Evolutionary conservation across 2,113 vertebrate species (phyloP).

Genomic region (Channa argus): DNA sequence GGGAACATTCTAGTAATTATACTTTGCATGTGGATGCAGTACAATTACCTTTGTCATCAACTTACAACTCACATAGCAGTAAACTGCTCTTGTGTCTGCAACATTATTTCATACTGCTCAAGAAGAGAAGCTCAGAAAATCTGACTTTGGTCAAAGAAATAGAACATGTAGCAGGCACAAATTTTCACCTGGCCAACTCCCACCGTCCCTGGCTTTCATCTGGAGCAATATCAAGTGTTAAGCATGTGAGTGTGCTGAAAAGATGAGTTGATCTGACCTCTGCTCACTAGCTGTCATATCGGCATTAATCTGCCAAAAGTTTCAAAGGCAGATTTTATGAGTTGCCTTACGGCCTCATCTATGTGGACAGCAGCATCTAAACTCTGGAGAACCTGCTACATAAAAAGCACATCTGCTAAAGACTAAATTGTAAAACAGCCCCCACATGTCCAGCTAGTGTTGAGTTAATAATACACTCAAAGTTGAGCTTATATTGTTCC

Average conservation of each 20-base stretch:
- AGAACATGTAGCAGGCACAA: background rate
- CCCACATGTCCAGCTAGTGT: conserved; percentile 54
- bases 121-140: conserved; percentile 5
- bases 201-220: conserved; percentile 5
- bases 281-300: conserved; percentile 83
- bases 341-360: conserved; percentile 85
- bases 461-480: conserved; percentile 65
- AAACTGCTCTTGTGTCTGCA: conserved; percentile 26
- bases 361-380: conserved; percentile 85
- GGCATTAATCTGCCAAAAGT: conserved; percentile 87
- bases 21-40: conserved; percentile 42
- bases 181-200: background rate
- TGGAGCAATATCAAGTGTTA: background rate
- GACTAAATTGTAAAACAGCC: conserved; percentile 70
- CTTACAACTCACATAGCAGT: conserved; percentile 32
- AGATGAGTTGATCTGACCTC: conserved; percentile 77
- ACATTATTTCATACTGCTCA: conserved; percentile 35
- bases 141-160: conserved; percentile 11
- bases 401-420: conserved; percentile 85
- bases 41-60: conserved; percentile 61
- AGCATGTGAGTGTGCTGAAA: conserved; percentile 17
- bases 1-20: conserved; percentile 71
- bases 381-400: conserved; percentile 88
- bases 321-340: conserved; percentile 92
- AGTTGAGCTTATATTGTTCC: conserved; percentile 30